These are phyloP conservation scores for Cephus pygmeus DNA, from an alignment of 2,888 invertebrate species.

Conservation along the genomic window DNA sequence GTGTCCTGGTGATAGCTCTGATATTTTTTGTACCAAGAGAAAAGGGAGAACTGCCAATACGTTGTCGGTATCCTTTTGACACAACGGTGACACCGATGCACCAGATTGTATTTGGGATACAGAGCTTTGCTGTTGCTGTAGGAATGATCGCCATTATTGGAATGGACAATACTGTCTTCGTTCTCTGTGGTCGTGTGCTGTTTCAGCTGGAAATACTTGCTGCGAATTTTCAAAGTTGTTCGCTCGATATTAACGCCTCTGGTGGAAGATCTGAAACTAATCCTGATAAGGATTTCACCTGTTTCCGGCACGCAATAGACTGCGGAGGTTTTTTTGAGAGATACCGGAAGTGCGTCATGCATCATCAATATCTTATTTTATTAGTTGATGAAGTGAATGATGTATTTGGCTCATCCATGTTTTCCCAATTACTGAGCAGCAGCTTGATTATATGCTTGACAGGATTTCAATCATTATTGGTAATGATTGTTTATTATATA, in stretches of 20 bases:
- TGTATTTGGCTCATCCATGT: conserved; percentile 40
- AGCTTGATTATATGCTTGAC: conserved; percentile 55
- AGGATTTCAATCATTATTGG: conserved; percentile 51
- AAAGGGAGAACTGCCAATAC: conserved; percentile 44
- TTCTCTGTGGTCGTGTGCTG: conserved; percentile 37
- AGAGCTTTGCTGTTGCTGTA: conserved; percentile 36
- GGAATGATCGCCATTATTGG: conserved; percentile 41
- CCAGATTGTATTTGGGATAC: conserved; percentile 36
- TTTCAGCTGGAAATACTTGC: conserved; percentile 40
- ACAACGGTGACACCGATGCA: conserved; percentile 38
- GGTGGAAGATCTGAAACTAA: not conserved
- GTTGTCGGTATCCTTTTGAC: conserved; percentile 51
- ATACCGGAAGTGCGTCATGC: conserved; percentile 31
- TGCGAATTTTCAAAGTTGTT: not conserved
- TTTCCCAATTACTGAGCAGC: conserved; percentile 52
- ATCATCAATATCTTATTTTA: conserved; percentile 44
- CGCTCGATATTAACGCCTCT: not conserved
- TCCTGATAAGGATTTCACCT: not conserved
- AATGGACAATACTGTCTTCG: conserved; percentile 39
- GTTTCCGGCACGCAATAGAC: not conserved
- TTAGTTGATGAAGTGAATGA: conserved; percentile 43
- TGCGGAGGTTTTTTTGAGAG: not conserved
- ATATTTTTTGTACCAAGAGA: conserved; percentile 40
- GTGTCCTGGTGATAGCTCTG: conserved; percentile 34
- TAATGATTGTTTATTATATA: conserved; percentile 20